phyloP scores from a whole-genome alignment of 2,888 invertebrate species.

The Antitype chi region DNA sequence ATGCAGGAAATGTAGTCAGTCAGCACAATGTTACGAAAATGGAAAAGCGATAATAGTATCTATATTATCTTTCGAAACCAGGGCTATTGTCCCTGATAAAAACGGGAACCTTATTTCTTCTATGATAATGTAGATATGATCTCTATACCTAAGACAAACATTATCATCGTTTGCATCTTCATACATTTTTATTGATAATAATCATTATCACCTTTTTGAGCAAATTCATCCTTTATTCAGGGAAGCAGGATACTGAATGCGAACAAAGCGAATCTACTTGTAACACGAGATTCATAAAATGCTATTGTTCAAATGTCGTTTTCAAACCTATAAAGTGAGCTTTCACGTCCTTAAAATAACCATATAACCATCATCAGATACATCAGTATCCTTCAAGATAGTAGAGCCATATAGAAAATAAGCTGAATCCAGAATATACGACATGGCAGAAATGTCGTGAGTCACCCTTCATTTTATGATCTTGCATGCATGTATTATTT shows the following conservation, averaged over 20 bases:
- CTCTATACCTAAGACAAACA: not conserved
- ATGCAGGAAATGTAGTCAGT: slow-evolving; percentile 18
- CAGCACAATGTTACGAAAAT: not conserved
- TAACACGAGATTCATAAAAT: not conserved
- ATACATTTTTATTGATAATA: not conserved
- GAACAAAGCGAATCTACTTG: not conserved
- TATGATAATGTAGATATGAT: not conserved
- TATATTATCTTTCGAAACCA: not conserved
- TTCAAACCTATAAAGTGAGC: not conserved
- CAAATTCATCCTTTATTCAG: not conserved
- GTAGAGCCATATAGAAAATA: not conserved
- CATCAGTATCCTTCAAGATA: not conserved
- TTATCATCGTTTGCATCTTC: not conserved
- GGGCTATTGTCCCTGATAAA: not conserved
- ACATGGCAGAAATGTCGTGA: no score
- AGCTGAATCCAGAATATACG: not conserved
- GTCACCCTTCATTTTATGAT: no score
- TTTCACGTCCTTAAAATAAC: not conserved
- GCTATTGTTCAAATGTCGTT: not conserved
- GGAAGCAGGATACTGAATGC: not conserved
- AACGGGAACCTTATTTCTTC: not conserved
- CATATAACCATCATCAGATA: no score
- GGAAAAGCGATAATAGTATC: not conserved
- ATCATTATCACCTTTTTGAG: not conserved
- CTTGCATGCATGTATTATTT: no score